Base-by-base conservation (phyloP, 2,797 vertebrate genomes). In the Luscinia megarhynchos region DNA sequence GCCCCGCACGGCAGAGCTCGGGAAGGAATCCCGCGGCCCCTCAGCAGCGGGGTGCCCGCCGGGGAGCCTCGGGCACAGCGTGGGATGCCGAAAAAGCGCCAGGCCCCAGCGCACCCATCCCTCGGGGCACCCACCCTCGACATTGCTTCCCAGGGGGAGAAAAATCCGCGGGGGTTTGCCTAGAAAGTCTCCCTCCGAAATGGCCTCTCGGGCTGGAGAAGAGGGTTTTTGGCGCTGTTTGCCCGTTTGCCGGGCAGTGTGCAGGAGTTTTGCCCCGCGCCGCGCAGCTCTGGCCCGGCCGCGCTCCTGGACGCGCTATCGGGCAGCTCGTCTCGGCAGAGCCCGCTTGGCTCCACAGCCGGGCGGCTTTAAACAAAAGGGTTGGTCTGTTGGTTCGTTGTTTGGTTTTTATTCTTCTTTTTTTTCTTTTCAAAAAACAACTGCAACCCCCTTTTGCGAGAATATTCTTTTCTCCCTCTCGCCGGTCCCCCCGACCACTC, bases 341-440 rank as follows among this genome's bases (percentile, higher is more conserved):
- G 84, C 94, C 92, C 34, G 85, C 90, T 86, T 45, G 57, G 74
- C 93, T 95, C 79, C 93, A 58, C 91, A 88, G 92, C 90, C 92
- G 26, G 74, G 92, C 82, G 93, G 82, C 87, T 96, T 93, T 45
- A 87, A 96, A 96, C 96, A 96, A 96, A 97, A 94, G 84, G 38
- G 32, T 79, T 61, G 23, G 10, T n/a, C 68, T 69, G 14, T 32
- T 62, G 48, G 16, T 53, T 70, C 29, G 3, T 19, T 41, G 22
- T 20, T 63, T 62, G 41, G 5, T 22, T 50, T 53, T 34, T 13
- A 5, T 15, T 45, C 2, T 24, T 18, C 9, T n/a, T 38, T 10
- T 15, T 19, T 20, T 19, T 9, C 8, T 34, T 19, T 19, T 32
- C 70, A 82, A 57, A 91, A 97, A 95, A 95, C 70, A 93, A 95